Conservation (phyloP, 2,113 vertebrate genomes). For the Eidolon helvum region DNA sequence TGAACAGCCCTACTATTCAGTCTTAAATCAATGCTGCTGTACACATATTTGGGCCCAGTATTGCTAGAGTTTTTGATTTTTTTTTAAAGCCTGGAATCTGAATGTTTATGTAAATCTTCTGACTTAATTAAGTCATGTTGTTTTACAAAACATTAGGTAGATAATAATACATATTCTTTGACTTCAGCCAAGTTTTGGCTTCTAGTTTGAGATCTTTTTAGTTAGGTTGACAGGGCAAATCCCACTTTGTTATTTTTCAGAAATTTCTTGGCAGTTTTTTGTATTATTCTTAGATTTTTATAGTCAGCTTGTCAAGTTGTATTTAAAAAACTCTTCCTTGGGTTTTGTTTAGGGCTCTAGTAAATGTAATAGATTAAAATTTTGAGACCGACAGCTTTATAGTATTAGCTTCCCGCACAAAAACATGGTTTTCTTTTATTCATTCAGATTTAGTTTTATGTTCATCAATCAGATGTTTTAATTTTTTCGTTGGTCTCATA, state of each 20-base stretch:
- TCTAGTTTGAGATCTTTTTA: not conserved
- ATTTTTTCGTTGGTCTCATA: not conserved
- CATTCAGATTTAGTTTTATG: not conserved
- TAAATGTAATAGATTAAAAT: not conserved
- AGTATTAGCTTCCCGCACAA: not conserved
- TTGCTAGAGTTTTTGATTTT: not conserved
- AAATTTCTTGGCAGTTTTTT: not conserved
- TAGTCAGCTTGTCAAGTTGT: not conserved
- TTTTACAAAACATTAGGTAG: not conserved
- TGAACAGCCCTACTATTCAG: not conserved
- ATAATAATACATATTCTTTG: not conserved
- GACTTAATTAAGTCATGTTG: not conserved
- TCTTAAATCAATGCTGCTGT: not conserved
- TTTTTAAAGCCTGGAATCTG: not conserved
- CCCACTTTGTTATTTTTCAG: not conserved
- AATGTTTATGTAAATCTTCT: not conserved
- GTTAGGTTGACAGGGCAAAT: not conserved
- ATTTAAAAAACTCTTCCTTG: not conserved
- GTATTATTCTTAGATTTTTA: slow-evolving; percentile 3
- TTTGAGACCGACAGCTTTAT: not conserved
- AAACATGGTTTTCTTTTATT: not conserved
- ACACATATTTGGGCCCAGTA: not conserved
- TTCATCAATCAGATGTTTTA: not conserved
- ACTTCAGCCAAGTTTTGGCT: not conserved
- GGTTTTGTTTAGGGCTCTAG: not conserved